phyloP scores from a whole-genome alignment of 2,797 vertebrate species.

The Sylvilagus floridanus region DNA sequence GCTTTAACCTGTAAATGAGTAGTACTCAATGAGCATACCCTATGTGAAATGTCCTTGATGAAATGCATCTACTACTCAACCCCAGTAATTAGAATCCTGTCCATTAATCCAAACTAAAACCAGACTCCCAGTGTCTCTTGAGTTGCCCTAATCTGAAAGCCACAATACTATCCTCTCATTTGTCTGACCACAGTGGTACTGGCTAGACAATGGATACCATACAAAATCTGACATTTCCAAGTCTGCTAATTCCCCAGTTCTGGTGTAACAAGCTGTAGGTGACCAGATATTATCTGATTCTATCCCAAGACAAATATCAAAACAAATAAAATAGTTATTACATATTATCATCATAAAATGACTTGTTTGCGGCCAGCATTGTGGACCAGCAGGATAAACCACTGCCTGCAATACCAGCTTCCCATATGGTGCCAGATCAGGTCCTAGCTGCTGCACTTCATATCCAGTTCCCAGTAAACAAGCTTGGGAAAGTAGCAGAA shows the following conservation, averaged over 20 bases:
- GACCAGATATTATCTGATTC: background rate
- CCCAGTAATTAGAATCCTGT: constrained; percentile 32
- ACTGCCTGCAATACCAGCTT: too few species aligned
- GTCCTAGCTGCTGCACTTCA: too few species aligned
- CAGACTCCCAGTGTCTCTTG: background rate
- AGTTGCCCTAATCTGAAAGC: constrained; percentile 23
- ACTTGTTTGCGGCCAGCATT: background rate
- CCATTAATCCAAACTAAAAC: constrained; percentile 20
- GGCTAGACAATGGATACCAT: background rate
- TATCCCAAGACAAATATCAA: constrained; percentile 13
- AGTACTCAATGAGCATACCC: background rate
- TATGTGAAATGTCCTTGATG: constrained; percentile 15
- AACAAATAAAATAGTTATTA: constrained; percentile 21
- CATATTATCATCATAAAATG: constrained; percentile 47
- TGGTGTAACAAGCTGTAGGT: background rate
- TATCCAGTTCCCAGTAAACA: too few species aligned
- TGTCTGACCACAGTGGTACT: background rate
- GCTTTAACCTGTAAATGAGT: background rate
- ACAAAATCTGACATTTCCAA: constrained; percentile 27
- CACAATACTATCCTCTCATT: background rate
- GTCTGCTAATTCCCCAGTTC: constrained; percentile 26
- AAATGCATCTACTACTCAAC: background rate
- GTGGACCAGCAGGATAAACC: too few species aligned
- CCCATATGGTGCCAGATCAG: too few species aligned
- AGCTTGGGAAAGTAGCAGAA: too few species aligned